Percentiles rank a stretch among this genome's conserved stretches.
phyloP scores from a whole-genome alignment of 2,888 invertebrate species.

The Odontocerum albicorne region DNA sequence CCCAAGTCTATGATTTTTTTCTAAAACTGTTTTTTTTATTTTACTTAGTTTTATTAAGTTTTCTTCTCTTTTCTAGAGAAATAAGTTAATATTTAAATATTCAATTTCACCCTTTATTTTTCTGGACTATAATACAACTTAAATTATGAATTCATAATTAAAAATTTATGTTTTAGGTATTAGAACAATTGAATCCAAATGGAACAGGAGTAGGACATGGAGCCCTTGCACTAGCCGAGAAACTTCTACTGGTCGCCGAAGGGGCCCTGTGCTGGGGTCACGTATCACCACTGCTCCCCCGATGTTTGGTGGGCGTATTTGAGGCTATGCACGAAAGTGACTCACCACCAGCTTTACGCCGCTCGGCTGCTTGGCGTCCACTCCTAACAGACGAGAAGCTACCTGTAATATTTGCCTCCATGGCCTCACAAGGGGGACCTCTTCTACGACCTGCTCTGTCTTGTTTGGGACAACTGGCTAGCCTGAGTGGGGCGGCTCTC shows the following conservation, averaged over 20 bases:
- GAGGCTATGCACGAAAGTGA: slow-evolving; percentile 70
- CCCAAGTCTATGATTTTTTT: no score
- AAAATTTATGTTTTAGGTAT: slow-evolving; percentile 12
- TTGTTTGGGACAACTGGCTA: slow-evolving; percentile 59
- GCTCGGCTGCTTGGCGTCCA: slow-evolving; percentile 57
- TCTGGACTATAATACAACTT: no score
- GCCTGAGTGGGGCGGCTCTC: slow-evolving; percentile 24
- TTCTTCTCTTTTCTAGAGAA: no score
- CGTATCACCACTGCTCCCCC: slow-evolving; percentile 66
- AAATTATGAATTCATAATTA: no score
- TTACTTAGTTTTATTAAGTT: no score
- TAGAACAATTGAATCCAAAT: slow-evolving; percentile 44
- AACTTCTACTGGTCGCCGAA: slow-evolving; percentile 77
- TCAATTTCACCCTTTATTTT: no score
- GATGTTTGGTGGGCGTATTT: slow-evolving; percentile 70
- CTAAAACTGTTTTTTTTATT: no score
- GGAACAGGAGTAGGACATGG: slow-evolving; percentile 50
- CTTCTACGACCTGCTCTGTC: slow-evolving; percentile 68
- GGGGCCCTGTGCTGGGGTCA: slow-evolving; percentile 82
- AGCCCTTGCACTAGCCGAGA: slow-evolving; percentile 63
- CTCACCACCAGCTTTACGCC: slow-evolving; percentile 59
- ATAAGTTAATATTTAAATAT: no score
- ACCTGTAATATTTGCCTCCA: slow-evolving; percentile 76
- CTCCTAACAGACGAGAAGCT: slow-evolving; percentile 53
- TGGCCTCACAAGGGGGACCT: slow-evolving; percentile 59